Conservation (phyloP, 92 coral and sea anemone species). For the Porites rus region DNA sequence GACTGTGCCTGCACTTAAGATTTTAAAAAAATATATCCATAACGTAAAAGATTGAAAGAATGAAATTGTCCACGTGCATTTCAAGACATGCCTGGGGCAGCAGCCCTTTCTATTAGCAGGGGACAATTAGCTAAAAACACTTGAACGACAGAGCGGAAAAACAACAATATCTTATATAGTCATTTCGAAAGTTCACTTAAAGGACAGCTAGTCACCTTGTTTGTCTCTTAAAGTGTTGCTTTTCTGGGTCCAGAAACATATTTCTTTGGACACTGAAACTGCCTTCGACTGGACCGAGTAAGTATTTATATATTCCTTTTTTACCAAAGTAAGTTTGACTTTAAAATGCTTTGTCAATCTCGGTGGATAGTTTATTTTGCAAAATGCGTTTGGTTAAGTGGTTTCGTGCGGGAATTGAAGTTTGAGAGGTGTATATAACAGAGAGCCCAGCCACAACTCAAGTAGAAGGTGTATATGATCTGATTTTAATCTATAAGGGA, state of each 20-base stretch:
- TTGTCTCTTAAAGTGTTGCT: neutral
- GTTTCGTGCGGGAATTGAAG: neutral
- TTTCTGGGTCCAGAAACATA: no score
- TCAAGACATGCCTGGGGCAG: no score
- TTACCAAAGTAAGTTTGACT: neutral
- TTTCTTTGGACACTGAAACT: neutral
- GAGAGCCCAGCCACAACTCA: neutral
- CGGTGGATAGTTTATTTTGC: neutral
- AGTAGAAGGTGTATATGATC: no score
- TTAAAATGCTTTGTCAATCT: no score
- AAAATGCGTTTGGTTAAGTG: neutral
- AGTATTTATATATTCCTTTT: neutral
- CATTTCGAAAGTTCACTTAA: neutral
- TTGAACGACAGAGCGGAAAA: neutral
- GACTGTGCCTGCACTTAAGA: no score
- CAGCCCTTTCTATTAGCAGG: no score
- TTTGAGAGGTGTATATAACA: neutral
- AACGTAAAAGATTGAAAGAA: no score
- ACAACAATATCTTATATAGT: neutral
- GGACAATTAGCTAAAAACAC: neutral
- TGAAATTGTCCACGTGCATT: no score
- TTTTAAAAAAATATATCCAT: no score
- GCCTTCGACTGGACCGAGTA: neutral
- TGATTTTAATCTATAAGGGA: no score
- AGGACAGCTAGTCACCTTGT: slow-evolving; percentile 19